phyloP scores from a whole-genome alignment of 2,888 invertebrate species.

The Spodoptera littoralis region DNA sequence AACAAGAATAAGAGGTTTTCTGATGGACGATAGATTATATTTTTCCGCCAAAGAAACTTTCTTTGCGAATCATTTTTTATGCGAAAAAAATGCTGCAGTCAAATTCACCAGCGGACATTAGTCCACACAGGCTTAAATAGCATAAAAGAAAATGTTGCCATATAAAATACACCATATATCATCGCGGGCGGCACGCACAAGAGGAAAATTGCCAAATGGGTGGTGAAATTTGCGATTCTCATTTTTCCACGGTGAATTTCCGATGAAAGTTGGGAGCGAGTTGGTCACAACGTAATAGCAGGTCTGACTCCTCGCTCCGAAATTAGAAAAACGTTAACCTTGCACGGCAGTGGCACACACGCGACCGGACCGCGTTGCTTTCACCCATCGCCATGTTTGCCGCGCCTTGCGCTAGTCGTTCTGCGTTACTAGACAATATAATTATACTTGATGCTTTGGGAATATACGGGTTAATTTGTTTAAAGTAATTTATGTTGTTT shows the following conservation, averaged over 20 bases:
- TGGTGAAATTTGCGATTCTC: conserved; percentile 67
- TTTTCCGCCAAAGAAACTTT: conserved; percentile 26
- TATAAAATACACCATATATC: conserved; percentile 23
- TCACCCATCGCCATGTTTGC: conserved; percentile 80
- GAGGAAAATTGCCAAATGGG: conserved; percentile 63
- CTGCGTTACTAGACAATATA: conserved; percentile 75
- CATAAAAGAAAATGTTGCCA: conserved; percentile 36
- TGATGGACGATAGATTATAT: conserved; percentile 34
- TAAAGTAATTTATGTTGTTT: background rate
- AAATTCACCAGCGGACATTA: conserved; percentile 9
- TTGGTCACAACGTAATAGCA: conserved; percentile 73
- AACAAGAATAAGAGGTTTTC: conserved; percentile 47
- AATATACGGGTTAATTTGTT: conserved; percentile 3
- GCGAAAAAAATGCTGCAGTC: background rate
- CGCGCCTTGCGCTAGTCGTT: conserved; percentile 62
- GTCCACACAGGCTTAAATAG: conserved; percentile 14
- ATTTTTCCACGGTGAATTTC: conserved; percentile 80
- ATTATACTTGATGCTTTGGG: conserved; percentile 57
- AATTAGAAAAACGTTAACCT: conserved; percentile 86
- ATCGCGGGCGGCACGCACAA: conserved; percentile 34
- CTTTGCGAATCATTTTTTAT: background rate
- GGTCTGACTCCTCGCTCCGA: conserved; percentile 78
- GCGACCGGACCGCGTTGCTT: conserved; percentile 78
- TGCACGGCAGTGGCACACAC: conserved; percentile 79
- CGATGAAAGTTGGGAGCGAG: conserved; percentile 79